Evolutionary conservation across 2,797 vertebrate species (phyloP).

Genomic region (Sciurus vulgaris): DNA sequence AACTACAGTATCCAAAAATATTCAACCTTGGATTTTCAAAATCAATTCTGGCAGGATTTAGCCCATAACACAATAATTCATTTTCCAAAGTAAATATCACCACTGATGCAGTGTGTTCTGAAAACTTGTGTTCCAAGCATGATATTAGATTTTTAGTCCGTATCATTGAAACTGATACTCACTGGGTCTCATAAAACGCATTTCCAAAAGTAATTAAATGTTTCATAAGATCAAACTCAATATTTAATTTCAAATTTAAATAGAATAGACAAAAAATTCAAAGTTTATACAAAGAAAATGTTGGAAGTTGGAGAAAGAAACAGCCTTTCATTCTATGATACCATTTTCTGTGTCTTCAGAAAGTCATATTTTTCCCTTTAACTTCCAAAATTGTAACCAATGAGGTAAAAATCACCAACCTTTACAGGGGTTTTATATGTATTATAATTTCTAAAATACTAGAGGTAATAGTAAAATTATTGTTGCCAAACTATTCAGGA

Average conservation of each 20-base stretch:
- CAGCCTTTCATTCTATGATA: constrained; percentile 30
- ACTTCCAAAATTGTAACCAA: constrained; percentile 33
- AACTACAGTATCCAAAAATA: constrained; percentile 73
- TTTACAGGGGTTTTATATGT: constrained; percentile 39
- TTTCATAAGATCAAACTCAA: constrained; percentile 70
- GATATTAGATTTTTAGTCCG: constrained; percentile 80
- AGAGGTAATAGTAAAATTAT: neutral
- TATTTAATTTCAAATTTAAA: constrained; percentile 76
- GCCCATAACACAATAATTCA: constrained; percentile 76
- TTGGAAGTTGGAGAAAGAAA: constrained; percentile 36
- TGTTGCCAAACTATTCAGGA: constrained; percentile 2
- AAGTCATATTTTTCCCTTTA: constrained; percentile 42
- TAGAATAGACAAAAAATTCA: constrained; percentile 49
- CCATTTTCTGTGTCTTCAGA: constrained; percentile 39
- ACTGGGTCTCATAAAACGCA: constrained; percentile 71
- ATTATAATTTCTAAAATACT: constrained; percentile 38
- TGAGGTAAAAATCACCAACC: neutral
- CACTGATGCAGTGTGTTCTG: constrained; percentile 70
- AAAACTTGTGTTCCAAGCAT: constrained; percentile 77
- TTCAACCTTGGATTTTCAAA: constrained; percentile 69
- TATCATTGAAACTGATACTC: constrained; percentile 71
- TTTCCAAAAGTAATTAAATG: constrained; percentile 80
- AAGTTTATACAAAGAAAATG: constrained; percentile 60
- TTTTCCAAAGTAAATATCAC: constrained; percentile 81
- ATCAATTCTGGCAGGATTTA: constrained; percentile 71